Base-by-base conservation (phyloP, 1,140 invertebrate genomes). In the Drosophila pallidifrons region DNA sequence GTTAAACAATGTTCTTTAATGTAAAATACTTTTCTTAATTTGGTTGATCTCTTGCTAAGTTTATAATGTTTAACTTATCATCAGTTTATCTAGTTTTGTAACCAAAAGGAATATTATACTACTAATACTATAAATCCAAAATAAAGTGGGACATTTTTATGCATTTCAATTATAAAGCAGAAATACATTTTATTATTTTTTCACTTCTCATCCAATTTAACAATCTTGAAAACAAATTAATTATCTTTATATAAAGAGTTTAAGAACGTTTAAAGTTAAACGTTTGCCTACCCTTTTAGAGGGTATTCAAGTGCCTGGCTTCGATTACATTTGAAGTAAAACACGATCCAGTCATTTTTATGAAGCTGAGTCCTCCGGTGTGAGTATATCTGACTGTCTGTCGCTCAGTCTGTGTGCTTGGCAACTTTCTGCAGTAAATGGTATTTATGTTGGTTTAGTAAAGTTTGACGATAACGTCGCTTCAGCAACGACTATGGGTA, bases 401-500 rank as follows among this genome's bases (percentile, higher is more conserved):
- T 54, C 32, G 73, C 28, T 30, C 52, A 41, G 25, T 57, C 5
- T 7, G 16, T 47, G 75, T 64, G 41, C 38, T 52, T 65, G 60
- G 72, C 64, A 86, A 86, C 83, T 88, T 88, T 88, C 68, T 87
- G 83, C 85, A 89, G 83, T 82, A 88, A 88, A 88, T 88, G 83
- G 83, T 89, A 89, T 88, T 88, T 88, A 88, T 88, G 83, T 88
- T 82, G 83, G 83, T 88, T 88, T 88, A 89, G 85, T 81, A 88
- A 88, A 88, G 85, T 88, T 88, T 83, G 85, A 80, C 82, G 82
- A 87, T 87, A 87, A 87, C 59, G 57, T 64, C 45, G 75, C 70
- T 65, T 47, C 6, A 38, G 35, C 35, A 8, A 38, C 35, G 60
- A 49, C 38, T 63, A n/a, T 52, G 49, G 15, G 67, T 55, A 64